phyloP scores from a whole-genome alignment of 2,888 invertebrate species.

The Imbricaverruca yamaguchii region DNA sequence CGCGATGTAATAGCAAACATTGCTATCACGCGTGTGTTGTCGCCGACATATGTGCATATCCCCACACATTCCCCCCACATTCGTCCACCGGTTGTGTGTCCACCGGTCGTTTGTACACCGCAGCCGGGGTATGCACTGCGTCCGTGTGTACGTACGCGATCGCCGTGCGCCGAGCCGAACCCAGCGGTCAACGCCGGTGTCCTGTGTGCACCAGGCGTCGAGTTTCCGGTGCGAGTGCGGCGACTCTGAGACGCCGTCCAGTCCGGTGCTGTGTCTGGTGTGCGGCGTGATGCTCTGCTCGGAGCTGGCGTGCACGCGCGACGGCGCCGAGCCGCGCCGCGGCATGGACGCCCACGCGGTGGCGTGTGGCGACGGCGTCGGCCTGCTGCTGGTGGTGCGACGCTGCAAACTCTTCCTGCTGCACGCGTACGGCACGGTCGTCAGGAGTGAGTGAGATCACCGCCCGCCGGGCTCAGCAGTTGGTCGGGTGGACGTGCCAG shows the following conservation, averaged over 20 bases:
- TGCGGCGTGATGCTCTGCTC: constrained; percentile 94
- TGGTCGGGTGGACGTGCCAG: no score
- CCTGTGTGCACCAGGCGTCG: not conserved
- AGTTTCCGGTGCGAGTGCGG: constrained; percentile 7
- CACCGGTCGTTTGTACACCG: no score
- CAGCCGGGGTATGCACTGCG: no score
- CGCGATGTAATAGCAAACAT: no score
- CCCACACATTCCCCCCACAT: no score
- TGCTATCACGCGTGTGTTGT: no score
- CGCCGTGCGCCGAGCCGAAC: no score
- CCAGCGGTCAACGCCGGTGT: no score
- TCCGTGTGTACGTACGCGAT: no score
- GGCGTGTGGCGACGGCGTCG: constrained; percentile 2
- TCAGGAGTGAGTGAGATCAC: not conserved
- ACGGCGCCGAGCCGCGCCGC: not conserved
- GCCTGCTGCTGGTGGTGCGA: constrained; percentile 13
- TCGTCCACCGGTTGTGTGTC: no score
- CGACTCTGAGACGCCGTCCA: constrained; percentile 50
- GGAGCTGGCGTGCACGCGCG: constrained; percentile 45
- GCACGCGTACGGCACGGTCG: not conserved
- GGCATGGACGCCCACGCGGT: constrained; percentile 19
- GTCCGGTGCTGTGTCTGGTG: constrained; percentile 94
- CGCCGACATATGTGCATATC: no score
- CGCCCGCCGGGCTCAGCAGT: no score
- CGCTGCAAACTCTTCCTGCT: constrained; percentile 15